phyloP scores from a whole-genome alignment of 1,140 invertebrate species.

The Metopolophium dirhodum region DNA sequence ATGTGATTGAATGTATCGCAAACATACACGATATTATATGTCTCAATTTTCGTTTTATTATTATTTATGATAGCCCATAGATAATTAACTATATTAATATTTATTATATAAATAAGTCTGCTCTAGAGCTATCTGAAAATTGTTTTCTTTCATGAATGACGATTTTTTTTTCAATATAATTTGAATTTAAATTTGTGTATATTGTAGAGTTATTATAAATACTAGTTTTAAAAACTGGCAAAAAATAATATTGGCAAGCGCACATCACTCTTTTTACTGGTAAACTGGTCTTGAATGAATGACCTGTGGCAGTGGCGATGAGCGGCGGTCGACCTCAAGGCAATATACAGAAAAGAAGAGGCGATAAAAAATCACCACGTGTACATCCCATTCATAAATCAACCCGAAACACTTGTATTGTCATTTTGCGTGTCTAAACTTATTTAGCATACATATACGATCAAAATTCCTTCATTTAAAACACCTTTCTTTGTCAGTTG shows the following conservation, averaged over 20 bases:
- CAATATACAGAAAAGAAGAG: not conserved
- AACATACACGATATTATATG: too few species aligned
- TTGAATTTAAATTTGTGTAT: not conserved
- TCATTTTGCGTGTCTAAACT: not conserved
- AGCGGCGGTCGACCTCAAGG: not conserved
- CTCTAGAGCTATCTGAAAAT: not conserved
- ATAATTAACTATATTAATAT: not conserved
- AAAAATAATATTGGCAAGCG: not conserved
- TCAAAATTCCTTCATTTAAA: not conserved
- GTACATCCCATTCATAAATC: constrained; percentile 41
- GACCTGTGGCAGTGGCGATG: not conserved
- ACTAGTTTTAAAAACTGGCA: not conserved
- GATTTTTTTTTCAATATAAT: not conserved
- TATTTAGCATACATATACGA: not conserved
- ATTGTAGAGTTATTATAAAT: not conserved
- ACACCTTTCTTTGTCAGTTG: not conserved
- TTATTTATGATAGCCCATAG: not conserved
- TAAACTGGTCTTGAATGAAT: constrained; percentile 47
- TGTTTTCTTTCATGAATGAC: not conserved
- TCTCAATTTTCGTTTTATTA: not conserved
- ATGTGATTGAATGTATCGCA: too few species aligned
- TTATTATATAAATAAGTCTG: not conserved
- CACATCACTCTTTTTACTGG: not conserved
- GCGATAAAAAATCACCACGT: not conserved
- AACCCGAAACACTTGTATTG: constrained; percentile 2